Base-by-base conservation (phyloP, 1,140 invertebrate genomes). In the Nymphalis io region DNA sequence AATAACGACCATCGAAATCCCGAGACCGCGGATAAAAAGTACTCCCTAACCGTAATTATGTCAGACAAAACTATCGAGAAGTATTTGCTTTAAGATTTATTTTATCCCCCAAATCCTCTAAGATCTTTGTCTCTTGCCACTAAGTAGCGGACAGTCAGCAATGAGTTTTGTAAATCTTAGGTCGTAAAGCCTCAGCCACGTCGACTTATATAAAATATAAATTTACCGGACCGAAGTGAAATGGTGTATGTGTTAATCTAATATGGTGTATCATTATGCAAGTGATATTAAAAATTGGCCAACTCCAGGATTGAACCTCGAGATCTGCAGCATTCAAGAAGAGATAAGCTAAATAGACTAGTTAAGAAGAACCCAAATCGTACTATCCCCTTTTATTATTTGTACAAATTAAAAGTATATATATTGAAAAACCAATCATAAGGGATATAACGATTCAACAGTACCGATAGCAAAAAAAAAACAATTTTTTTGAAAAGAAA, bases 61-160 rank as follows among this genome's bases (percentile, higher is more conserved):
- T 79, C 82, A 68, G 68, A 72, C 67, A 73, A 75, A 82, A 78
- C 79, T 83, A 80, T 87, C 78, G 74, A 73, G 73, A 69, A 78
- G 73, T 80, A 81, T 84, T 79, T 71, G 71, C 69, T 76, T 79
- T 69, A 74, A 83, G 84, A 88, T 87, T 87, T 88, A 88, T 87
- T 82, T 82, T 75, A 86, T 85, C 81, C 83, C 57, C 60, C 51
- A 79, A 83, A 84, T 82, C 83, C 80, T 73, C 58, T 23, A 44
- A 66, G 63, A 64, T 71, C 58, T 58, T 66, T 66, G 69, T 71
- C 62, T 55, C 58, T 39, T 57, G 48, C 39, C 53, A 20, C 65
- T 71, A 71, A 71, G 69, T 61, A 71, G 51, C 48, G 69, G 59
- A 48, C 63, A 71, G 69, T 71, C 65, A 68, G 65, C 58, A 57